A percentile compares a stretch with the other conserved stretches of the same genome.
phyloP scores from a whole-genome alignment of 2,113 vertebrate species.

The Hylia prasina region DNA sequence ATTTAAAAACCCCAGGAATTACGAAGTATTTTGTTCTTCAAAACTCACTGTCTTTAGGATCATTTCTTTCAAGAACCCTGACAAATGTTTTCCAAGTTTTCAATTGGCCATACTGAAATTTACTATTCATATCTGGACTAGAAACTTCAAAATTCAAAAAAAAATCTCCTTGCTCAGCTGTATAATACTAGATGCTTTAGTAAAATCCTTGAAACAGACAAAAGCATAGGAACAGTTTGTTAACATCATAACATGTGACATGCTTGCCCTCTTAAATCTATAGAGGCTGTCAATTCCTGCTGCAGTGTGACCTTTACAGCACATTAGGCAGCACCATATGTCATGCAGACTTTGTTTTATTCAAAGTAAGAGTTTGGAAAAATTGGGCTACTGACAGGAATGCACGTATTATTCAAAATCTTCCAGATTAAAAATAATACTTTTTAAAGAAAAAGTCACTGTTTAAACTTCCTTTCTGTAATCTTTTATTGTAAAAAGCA shows the following conservation, averaged over 20 bases:
- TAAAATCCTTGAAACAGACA: not conserved
- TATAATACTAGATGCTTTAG: not conserved
- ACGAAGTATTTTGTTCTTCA: not conserved
- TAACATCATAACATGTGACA: not conserved
- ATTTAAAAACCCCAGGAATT: not conserved
- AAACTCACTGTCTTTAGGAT: not conserved
- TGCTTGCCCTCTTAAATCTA: slow-evolving; percentile 11
- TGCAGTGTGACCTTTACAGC: slow-evolving; percentile 29
- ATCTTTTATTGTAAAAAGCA: not conserved
- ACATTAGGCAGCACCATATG: slow-evolving; percentile 16
- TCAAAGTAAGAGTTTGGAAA: not conserved
- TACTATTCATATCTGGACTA: not conserved
- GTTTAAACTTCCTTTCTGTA: not conserved
- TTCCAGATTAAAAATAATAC: not conserved
- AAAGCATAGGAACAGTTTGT: not conserved
- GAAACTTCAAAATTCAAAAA: not conserved
- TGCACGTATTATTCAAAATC: not conserved
- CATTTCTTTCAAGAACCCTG: not conserved
- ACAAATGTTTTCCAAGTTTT: not conserved
- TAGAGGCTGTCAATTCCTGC: not conserved
- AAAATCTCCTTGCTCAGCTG: not conserved
- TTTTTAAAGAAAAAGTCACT: not conserved
- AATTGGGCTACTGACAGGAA: not conserved
- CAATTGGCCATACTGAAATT: not conserved
- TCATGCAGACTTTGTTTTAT: not conserved